Conservation (phyloP, 2,888 invertebrate genomes). For the Epinotia brunnichana region DNA sequence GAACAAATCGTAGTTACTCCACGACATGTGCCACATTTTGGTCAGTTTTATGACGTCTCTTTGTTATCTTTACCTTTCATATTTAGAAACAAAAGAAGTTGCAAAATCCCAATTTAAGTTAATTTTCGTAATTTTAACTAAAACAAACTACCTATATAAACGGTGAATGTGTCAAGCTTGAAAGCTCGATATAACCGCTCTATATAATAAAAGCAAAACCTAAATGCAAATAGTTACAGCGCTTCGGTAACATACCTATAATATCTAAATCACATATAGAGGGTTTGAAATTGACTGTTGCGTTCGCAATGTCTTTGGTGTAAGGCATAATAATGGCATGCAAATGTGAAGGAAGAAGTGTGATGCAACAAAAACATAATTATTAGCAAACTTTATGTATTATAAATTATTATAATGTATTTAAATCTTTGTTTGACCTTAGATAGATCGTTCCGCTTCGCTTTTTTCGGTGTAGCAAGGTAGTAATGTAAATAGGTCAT, state of each 20-base stretch:
- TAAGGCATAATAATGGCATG: conserved; percentile 38
- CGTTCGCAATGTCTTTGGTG: conserved; percentile 38
- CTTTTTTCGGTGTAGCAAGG: neutral
- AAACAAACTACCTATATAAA: neutral
- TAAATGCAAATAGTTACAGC: conserved; percentile 37
- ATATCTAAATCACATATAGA: conserved; percentile 40
- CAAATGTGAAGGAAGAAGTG: conserved; percentile 24
- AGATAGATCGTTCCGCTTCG: neutral
- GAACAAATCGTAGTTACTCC: too few species aligned
- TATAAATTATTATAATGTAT: neutral
- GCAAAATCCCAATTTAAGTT: too few species aligned
- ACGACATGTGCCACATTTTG: too few species aligned
- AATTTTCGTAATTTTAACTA: too few species aligned
- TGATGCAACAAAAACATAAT: conserved; percentile 23
- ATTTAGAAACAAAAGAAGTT: too few species aligned
- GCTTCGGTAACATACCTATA: conserved; percentile 9
- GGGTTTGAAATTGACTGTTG: conserved; percentile 31
- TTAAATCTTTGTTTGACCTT: neutral
- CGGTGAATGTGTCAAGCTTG: conserved; percentile 10
- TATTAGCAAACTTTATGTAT: neutral
- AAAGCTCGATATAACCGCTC: neutral
- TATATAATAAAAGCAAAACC: conserved; percentile 17
- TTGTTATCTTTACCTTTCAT: too few species aligned
- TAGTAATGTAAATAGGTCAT: neutral
- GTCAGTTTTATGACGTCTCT: too few species aligned